These are phyloP conservation scores for Bombus waltoni DNA, from an alignment of 1,140 invertebrate species.

Conservation along the genomic window DNA sequence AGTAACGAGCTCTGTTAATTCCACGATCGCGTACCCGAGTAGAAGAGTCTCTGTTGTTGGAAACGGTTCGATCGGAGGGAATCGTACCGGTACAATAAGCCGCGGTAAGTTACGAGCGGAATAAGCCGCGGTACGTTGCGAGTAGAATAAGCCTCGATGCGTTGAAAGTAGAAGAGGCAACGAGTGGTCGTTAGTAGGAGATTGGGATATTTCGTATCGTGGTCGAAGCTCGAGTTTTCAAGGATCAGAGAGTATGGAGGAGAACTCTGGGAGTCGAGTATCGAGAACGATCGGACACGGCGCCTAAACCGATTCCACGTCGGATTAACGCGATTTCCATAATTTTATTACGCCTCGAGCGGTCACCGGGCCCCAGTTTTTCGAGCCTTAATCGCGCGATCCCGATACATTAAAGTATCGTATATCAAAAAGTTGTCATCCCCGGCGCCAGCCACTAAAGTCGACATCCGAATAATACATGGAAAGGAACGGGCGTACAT, in stretches of 20 bases:
- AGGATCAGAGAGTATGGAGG: background rate
- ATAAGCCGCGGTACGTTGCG: too few species aligned
- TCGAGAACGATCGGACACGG: background rate
- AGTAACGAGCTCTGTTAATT: constrained; percentile 22
- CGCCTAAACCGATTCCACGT: background rate
- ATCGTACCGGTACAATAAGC: too few species aligned
- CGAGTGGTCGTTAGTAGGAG: background rate
- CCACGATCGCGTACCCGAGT: background rate
- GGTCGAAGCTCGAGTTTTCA: background rate
- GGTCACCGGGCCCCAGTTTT: background rate
- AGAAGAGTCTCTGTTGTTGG: too few species aligned
- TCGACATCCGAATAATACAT: constrained; percentile 14
- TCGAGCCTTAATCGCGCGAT: constrained; percentile 7
- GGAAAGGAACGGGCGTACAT: background rate
- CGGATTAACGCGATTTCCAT: constrained; percentile 36
- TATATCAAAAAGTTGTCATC: constrained; percentile 41
- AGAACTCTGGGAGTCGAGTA: too few species aligned
- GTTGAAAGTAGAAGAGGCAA: too few species aligned
- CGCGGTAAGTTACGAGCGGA: too few species aligned
- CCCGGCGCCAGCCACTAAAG: background rate
- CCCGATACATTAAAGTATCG: constrained; percentile 51
- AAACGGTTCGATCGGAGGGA: too few species aligned
- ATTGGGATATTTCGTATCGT: background rate
- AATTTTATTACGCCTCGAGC: constrained; percentile 6
- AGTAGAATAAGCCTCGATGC: background rate